Percentiles rank a stretch among this genome's conserved stretches.
These are phyloP conservation scores for Agriotes lineatus DNA, from an alignment of 2,888 invertebrate species.

Conservation along the genomic window DNA sequence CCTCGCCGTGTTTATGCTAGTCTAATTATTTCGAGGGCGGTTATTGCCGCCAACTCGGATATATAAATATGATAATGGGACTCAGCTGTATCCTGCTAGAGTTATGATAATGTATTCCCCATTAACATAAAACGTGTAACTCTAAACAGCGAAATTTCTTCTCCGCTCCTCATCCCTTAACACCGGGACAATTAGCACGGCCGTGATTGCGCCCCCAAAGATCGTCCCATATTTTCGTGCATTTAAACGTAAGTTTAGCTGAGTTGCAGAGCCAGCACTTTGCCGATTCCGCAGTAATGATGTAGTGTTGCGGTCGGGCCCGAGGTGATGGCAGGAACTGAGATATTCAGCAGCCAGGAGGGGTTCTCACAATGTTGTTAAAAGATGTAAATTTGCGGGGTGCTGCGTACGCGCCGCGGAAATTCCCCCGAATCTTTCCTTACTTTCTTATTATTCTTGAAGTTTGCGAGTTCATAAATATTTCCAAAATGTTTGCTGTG, in stretches of 20 bases:
- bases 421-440: slow-evolving; percentile 47
- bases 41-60: slow-evolving; percentile 40
- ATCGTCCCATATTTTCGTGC: slow-evolving; percentile 23
- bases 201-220: slow-evolving; percentile 12
- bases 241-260: slow-evolving; percentile 22
- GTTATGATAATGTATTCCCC: slow-evolving; percentile 55
- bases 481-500: slow-evolving; percentile 44
- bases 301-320: slow-evolving; percentile 55
- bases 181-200: slow-evolving; percentile 32
- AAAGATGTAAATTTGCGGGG: slow-evolving; percentile 54
- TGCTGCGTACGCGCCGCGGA: slow-evolving; percentile 45
- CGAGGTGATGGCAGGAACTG: slow-evolving; percentile 52
- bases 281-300: slow-evolving; percentile 55
- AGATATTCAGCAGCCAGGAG: slow-evolving; percentile 52
- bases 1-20: slow-evolving; percentile 27
- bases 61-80: slow-evolving; percentile 53
- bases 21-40: slow-evolving; percentile 39
- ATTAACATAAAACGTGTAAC: slow-evolving; percentile 55
- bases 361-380: slow-evolving; percentile 52
- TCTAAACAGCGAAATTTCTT: slow-evolving; percentile 38
- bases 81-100: slow-evolving; percentile 53
- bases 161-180: slow-evolving; percentile 30
- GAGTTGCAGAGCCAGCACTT: slow-evolving; percentile 52
- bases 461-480: slow-evolving; percentile 47
- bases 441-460: slow-evolving; percentile 45